phyloP scores from a whole-genome alignment of 2,888 invertebrate species.

The Neocrepidodera transversa region DNA sequence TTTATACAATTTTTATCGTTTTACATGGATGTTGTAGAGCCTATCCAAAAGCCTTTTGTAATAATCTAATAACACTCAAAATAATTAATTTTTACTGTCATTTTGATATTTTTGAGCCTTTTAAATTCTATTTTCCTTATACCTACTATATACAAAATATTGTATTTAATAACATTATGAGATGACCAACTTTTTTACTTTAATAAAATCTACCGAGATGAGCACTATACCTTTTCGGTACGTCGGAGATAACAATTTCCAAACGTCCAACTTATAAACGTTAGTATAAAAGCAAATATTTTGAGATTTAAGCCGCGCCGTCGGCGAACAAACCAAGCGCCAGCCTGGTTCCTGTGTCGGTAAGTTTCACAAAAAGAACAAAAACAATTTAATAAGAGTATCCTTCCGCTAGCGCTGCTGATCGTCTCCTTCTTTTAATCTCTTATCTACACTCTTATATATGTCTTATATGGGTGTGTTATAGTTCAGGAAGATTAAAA shows the following conservation, averaged over 20 bases:
- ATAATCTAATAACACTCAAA: too few species aligned
- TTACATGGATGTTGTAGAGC: too few species aligned
- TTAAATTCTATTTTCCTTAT: too few species aligned
- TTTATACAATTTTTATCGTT: too few species aligned
- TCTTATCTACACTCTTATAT: slow-evolving; percentile 9
- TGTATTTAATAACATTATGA: too few species aligned
- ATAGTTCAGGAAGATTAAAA: background rate
- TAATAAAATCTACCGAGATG: too few species aligned
- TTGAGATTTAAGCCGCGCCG: slow-evolving; percentile 12
- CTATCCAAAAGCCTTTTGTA: too few species aligned
- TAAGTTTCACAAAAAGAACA: slow-evolving; percentile 5
- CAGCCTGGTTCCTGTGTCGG: background rate
- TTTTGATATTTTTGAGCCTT: too few species aligned
- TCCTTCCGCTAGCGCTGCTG: slow-evolving; percentile 10
- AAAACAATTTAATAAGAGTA: slow-evolving; percentile 20
- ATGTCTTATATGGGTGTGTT: slow-evolving; percentile 8
- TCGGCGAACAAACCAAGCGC: background rate
- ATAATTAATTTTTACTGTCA: too few species aligned
- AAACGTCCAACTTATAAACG: slow-evolving; percentile 10
- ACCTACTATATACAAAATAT: too few species aligned
- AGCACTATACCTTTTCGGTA: background rate
- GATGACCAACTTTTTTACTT: too few species aligned
- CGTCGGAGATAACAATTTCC: slow-evolving; percentile 15
- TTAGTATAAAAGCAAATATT: slow-evolving; percentile 20
- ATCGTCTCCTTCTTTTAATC: slow-evolving; percentile 17